A percentile compares a stretch with the other conserved stretches of the same genome.
phyloP scores from a whole-genome alignment of 1,140 invertebrate genomes.

The Drosophila funebris region DNA sequence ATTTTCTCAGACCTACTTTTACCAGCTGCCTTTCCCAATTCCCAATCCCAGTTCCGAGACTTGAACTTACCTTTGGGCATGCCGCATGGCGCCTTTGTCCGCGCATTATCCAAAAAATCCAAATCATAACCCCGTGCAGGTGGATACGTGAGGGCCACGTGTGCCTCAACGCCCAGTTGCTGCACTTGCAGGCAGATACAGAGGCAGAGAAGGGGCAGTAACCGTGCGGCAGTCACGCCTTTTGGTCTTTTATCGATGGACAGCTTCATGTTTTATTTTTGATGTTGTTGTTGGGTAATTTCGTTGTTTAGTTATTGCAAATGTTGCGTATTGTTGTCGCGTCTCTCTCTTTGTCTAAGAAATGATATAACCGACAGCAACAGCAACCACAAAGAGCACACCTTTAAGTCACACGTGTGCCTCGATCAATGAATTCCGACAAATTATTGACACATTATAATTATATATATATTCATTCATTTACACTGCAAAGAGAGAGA shows the following conservation, averaged over 20 bases:
- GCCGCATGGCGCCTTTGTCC: slow-evolving; percentile 96
- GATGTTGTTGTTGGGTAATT: slow-evolving; percentile 13
- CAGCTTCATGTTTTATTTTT: slow-evolving; percentile 46
- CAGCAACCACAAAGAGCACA: neutral
- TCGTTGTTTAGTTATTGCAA: slow-evolving; percentile 41
- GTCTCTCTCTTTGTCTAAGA: slow-evolving; percentile 5
- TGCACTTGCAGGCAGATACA: slow-evolving; percentile 49
- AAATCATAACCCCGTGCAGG: slow-evolving; percentile 93
- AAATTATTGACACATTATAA: slow-evolving; percentile 25
- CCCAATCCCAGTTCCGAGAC: neutral
- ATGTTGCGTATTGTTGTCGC: slow-evolving; percentile 45
- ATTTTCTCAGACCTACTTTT: slow-evolving; percentile 46
- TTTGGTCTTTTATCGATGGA: slow-evolving; percentile 52
- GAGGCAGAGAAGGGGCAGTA: neutral
- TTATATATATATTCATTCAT: slow-evolving; percentile 19
- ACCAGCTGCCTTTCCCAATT: neutral
- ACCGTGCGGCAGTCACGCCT: neutral
- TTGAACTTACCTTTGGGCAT: slow-evolving; percentile 94
- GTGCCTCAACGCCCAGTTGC: slow-evolving; percentile 84
- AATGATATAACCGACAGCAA: slow-evolving; percentile 4
- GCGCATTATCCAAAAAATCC: slow-evolving; percentile 96
- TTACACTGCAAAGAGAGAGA: slow-evolving; percentile 46
- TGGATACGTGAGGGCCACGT: slow-evolving; percentile 94
- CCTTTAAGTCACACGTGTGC: slow-evolving; percentile 4
- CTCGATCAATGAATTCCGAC: neutral